Conservation (phyloP, 2,888 invertebrate species). For the Stomorhina lunata region DNA sequence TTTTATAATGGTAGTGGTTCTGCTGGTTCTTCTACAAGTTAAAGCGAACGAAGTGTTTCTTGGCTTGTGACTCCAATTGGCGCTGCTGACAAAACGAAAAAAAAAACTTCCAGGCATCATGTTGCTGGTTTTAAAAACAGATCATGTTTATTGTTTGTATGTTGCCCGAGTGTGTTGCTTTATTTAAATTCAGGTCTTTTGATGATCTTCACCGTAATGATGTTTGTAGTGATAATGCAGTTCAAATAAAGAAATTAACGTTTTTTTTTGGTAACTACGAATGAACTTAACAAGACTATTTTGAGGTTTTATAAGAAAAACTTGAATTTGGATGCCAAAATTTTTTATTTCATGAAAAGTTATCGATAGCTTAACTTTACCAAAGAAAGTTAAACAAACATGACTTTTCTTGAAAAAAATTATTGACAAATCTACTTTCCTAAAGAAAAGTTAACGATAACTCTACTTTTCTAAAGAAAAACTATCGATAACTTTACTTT, state of each 20-base stretch:
- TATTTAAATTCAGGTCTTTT: constrained; percentile 32
- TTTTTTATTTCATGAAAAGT: too few species aligned
- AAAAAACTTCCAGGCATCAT: constrained; percentile 60
- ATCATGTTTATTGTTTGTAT: constrained; percentile 33
- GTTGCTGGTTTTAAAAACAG: constrained; percentile 49
- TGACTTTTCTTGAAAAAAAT: too few species aligned
- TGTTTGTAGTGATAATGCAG: constrained; percentile 48
- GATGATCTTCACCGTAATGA: constrained; percentile 7
- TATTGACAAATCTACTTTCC: too few species aligned
- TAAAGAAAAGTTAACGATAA: too few species aligned
- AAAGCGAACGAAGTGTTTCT: background rate
- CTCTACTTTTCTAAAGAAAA: too few species aligned
- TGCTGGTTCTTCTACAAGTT: constrained; percentile 34
- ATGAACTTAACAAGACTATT: too few species aligned
- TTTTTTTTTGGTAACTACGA: too few species aligned
- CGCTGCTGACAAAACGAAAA: constrained; percentile 32
- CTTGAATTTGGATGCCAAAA: too few species aligned
- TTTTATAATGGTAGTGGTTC: constrained; percentile 48
- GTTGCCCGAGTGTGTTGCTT: constrained; percentile 27
- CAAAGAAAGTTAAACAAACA: too few species aligned
- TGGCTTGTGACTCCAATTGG: background rate
- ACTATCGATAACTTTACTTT: too few species aligned
- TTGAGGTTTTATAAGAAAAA: too few species aligned
- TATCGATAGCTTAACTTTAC: too few species aligned
- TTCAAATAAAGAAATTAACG: background rate